These are phyloP conservation scores for Eubasilissa regina DNA, from an alignment of 1,140 invertebrate species.

Conservation along the genomic window DNA sequence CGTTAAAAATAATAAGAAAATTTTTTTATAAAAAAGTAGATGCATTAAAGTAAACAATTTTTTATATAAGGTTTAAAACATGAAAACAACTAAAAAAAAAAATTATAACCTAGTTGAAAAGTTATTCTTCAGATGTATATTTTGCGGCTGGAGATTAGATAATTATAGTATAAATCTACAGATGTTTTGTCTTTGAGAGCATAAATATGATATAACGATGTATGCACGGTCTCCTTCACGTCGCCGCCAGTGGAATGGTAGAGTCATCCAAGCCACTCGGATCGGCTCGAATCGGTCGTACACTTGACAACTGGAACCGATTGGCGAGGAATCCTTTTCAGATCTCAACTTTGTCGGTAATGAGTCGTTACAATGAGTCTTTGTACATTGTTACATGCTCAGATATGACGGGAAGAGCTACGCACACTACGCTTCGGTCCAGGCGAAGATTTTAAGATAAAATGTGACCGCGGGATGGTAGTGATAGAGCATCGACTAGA, in stretches of 20 bases:
- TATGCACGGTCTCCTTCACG: not conserved
- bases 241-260: not conserved
- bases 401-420: conserved; percentile 33
- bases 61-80: too few species aligned
- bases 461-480: not conserved
- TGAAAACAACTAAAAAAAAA: too few species aligned
- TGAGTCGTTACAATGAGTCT: conserved; percentile 57
- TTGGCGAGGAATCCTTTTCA: conserved; percentile 59
- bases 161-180: too few species aligned
- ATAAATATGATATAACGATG: too few species aligned
- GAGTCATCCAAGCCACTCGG: not conserved
- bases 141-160: too few species aligned
- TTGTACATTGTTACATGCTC: conserved; percentile 53
- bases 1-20: too few species aligned
- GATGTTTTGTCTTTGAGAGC: too few species aligned
- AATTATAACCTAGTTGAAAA: too few species aligned
- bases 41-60: too few species aligned
- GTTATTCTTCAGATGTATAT: too few species aligned
- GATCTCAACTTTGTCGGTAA: conserved; percentile 48
- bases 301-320: conserved; percentile 59
- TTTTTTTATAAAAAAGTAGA: too few species aligned
- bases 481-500: too few species aligned
- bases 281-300: conserved; percentile 26
- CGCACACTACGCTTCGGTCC: not conserved
- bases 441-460: not conserved